Evolutionary conservation across 1,140 invertebrate species (phyloP), one percentile per base, ranked within the genome.

Genomic region (Papilio helenus): DNA sequence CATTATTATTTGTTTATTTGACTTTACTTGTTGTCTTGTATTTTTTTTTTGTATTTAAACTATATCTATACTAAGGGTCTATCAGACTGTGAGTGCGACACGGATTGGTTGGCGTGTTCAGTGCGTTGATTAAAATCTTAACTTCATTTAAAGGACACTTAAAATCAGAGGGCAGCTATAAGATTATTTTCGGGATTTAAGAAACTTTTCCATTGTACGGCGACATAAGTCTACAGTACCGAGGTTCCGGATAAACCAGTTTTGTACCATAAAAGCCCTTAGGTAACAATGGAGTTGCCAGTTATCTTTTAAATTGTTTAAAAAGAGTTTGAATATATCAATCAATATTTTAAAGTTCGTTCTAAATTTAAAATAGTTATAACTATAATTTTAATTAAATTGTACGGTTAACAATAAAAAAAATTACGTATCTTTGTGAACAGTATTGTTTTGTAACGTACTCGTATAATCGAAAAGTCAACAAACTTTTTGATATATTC

Each of bases 401-500:
- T n/a, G 10, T 46, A 12, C 49, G 5, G 7, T n/a, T 51, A n/a
- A n/a, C 5, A 18, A 51, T 51, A 7, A 18, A 18, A 51, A 26
- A 29, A 29, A 7, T n/a, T n/a, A 68, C 3, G 61, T 34, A 29
- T 26, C 10, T n/a, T 61, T 23, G 20, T 55, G n/a, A 55, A 68
- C 23, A 68, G 14, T 34, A 29, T 68, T 72, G 10, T 39, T 42
- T 72, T 18, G 71, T n/a, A 72, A 44, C 72, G 72, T n/a, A n/a
- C n/a, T n/a, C n/a, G n/a, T 74, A 46, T 74, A 23, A 74, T 74
- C 72, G n/a, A 20, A 74, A 49, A 46, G 72, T 74, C 72, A 74
- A 74, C 44, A 74, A 74, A 74, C 71, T 72, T 74, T 74, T 74
- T 26, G 72, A 74, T 74, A 74, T 23, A 49, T 74, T 74, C 72